Base-by-base conservation (phyloP, 2,888 invertebrate genomes). In the Heliconius erato region DNA sequence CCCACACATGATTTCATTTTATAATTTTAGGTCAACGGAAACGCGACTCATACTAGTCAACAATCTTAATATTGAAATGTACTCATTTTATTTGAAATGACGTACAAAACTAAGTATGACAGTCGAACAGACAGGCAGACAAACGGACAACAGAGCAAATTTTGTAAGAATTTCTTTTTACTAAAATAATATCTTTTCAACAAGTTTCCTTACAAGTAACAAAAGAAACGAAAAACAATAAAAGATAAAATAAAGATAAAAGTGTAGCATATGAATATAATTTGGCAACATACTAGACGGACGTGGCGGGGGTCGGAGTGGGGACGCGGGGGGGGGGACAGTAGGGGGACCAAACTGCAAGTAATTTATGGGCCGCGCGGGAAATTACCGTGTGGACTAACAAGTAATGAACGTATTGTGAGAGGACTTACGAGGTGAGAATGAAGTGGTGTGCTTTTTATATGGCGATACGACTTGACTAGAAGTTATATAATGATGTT, bases 351-450 rank as follows among this genome's bases (percentile, higher is more conserved):
- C 81, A 77, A 81, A 83, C 65, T 80, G 84, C 76, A 79, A 82
- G 87, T 88, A 89, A 90, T 89, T 86, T 89, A 90, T 88, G 87
- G 85, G 87, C 86, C 88, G 84, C 86, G 85, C 87, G 89, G 89
- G 89, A 90, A 89, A 89, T 90, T 89, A 90, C 86, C 85, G 83
- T 84, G 86, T 79, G 84, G 85, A 86, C 86, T 85, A 83, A 80
- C 81, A 82, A 85, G 85, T 87, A 87, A 88, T 88, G 87, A 88
- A 87, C 84, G 85, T 85, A 86, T 85, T 87, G 87, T 86, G 82
- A 82, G 84, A 81, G 81, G 83, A 81, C 76, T 74, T 79, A 81
- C 79, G 82, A 85, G 84, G 82, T 81, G 84, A 80, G 83, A 79
- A 83, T 84, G 79, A 74, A 71, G 81, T 71, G 81, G 44, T 44